A percentile compares a stretch with the other conserved stretches of the same genome.
Conservation (phyloP, 2,888 invertebrate species). For the Monochamus alternatus region DNA sequence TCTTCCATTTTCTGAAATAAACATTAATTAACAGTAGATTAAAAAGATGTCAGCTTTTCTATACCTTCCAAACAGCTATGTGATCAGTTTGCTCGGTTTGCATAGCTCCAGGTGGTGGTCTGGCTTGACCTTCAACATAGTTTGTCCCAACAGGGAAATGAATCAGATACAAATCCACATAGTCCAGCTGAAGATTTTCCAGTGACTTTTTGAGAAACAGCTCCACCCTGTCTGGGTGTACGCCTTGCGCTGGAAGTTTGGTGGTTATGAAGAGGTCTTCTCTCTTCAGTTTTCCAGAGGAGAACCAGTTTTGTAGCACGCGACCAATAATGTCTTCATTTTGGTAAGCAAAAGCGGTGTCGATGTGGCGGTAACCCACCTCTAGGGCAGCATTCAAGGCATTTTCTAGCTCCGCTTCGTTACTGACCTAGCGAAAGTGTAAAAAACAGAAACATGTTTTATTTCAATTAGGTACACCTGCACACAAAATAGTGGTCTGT, state of each 20-base stretch:
- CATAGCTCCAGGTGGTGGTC: not conserved
- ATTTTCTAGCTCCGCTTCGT: constrained; percentile 65
- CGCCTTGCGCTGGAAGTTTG: constrained; percentile 79
- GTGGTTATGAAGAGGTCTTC: constrained; percentile 88
- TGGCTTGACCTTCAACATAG: not conserved
- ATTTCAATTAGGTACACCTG: too few species aligned
- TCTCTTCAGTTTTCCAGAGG: constrained; percentile 77
- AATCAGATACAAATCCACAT: constrained; percentile 59
- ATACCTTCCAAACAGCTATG: constrained; percentile 27
- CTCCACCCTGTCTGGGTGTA: constrained; percentile 50
- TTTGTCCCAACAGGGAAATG: constrained; percentile 55
- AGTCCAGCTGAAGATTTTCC: constrained; percentile 54
- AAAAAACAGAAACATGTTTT: too few species aligned
- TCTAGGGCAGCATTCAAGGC: constrained; percentile 80
- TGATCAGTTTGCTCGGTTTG: not conserved
- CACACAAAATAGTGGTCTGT: too few species aligned
- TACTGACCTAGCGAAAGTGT: not conserved
- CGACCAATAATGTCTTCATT: constrained; percentile 84
- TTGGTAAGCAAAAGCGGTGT: constrained; percentile 83
- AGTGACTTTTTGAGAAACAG: constrained; percentile 44
- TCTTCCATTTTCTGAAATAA: constrained; percentile 74
- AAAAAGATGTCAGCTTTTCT: not conserved
- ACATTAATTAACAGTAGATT: not conserved
- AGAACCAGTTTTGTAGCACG: constrained; percentile 80
- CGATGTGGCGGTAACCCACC: constrained; percentile 86